Base-by-base conservation (phyloP, 2,888 invertebrate genomes). In the Epinotia demarniana region DNA sequence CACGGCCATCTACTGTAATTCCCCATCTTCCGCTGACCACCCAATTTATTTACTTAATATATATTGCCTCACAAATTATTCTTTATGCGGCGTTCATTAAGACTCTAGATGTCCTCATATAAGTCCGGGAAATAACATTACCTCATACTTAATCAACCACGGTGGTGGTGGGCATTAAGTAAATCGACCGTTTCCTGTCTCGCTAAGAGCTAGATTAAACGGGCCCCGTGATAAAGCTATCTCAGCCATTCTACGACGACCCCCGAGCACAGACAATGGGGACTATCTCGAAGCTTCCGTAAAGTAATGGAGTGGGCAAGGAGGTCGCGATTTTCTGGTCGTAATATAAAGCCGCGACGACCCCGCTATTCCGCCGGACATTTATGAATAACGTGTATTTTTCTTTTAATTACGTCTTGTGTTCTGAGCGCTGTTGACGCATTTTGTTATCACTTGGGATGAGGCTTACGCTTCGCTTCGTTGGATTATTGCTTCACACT, bases 301-400 rank as follows among this genome's bases (percentile, higher is more conserved):
- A 78, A 77, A 78, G 72, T 70, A 76, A 57, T 70, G 72, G 70
- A 76, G 77, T 73, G 81, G 84, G 77, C 78, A 75, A 75, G 66
- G 76, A 80, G 90, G 77, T 85, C 92, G 79, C 39, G 72, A 46
- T 77, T 73, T 73, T 75, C 78, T 88, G 92, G 93, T 80, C 77
- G 84, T 80, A 81, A 85, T 88, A 88, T 91, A 91, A 91, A 87
- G 83, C 87, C 86, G 80, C 86, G 83, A 86, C 88, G 89, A 86
- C 87, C 87, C 82, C 82, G 89, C 89, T 87, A 89, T 92, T 89
- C 85, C 86, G 82, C 81, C 80, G 82, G 94, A 93, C 94, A 85
- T 92, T 92, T 92, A 93, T 93, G 92, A 93, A 93, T 93, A 89
- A 91, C 87, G 85, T 89, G 91, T 93, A 92, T 93, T 92, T 93